Conservation (phyloP, 2,797 vertebrate genomes). For the Chaetophractus vellerosus region DNA sequence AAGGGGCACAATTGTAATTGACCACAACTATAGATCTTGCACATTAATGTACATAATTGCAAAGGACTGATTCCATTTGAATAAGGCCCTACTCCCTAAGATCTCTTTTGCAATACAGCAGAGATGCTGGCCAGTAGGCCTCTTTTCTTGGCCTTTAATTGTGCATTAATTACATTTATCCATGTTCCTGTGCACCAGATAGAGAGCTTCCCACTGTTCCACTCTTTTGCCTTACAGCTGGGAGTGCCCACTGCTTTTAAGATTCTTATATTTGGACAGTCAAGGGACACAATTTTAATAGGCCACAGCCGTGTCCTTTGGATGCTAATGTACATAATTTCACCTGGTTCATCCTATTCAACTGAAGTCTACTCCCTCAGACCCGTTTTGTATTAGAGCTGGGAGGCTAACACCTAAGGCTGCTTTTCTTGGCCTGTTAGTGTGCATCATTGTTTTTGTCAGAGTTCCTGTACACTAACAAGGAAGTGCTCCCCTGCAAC, state of each 20-base stretch:
- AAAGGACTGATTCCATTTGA: not conserved
- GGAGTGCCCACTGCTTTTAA: too few relatives aligned
- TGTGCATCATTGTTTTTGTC: not conserved
- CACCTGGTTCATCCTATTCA: not conserved
- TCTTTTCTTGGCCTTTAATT: not conserved
- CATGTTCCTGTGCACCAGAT: not conserved
- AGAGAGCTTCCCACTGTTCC: rapidly evolving
- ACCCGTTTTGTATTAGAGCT: not conserved
- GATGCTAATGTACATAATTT: not conserved
- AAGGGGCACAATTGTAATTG: not conserved
- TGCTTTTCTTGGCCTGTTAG: not conserved
- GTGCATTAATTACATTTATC: not conserved
- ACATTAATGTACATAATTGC: not conserved
- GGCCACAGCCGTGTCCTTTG: not conserved
- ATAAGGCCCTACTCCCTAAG: not conserved
- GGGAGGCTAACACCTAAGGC: not conserved
- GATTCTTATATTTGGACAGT: not conserved
- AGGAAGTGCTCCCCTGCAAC: not conserved
- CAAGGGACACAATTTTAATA: not conserved
- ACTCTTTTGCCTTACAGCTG: not conserved
- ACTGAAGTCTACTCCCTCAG: not conserved
- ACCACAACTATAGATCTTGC: not conserved
- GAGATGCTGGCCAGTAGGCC: not conserved
- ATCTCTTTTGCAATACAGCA: not conserved
- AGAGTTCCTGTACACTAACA: not conserved